Percentiles rank a stretch among this genome's conserved stretches.
Evolutionary conservation across 2,888 invertebrate genomes (phyloP).

Genomic region (Drosophila diplacantha): DNA sequence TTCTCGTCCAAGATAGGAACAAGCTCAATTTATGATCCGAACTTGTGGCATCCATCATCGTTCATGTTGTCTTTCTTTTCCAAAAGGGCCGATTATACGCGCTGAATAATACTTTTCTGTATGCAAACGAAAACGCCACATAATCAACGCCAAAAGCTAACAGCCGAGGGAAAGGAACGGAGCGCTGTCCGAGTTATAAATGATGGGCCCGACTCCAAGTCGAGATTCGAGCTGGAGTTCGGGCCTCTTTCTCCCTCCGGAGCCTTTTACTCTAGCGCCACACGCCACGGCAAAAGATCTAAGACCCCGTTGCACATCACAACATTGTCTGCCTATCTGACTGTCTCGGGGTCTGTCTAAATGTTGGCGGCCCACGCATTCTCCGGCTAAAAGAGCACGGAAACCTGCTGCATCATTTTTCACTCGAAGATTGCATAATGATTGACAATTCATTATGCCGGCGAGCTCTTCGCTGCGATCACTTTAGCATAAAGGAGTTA

Average conservation of each 20-base stretch:
- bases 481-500: conserved; percentile 14
- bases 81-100: conserved; percentile 45
- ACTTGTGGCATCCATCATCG: conserved; percentile 55
- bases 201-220: conserved; percentile 45
- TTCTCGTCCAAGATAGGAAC: conserved; percentile 13
- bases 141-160: conserved; percentile 20
- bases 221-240: conserved; percentile 15
- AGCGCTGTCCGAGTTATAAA: conserved; percentile 58
- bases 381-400: conserved; percentile 18
- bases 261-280: conserved; percentile 60
- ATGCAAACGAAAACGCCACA: conserved; percentile 45
- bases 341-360: conserved; percentile 48
- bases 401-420: conserved; percentile 71
- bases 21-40: conserved; percentile 50
- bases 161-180: conserved; percentile 26
- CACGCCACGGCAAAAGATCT: conserved; percentile 70
- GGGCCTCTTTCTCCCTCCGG: conserved; percentile 36
- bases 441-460: conserved; percentile 70
- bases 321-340: conserved; percentile 21
- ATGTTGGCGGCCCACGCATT: conserved; percentile 64
- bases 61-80: conserved; percentile 27
- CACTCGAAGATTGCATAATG: conserved; percentile 71
- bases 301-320: conserved; percentile 49
- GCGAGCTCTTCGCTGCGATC: conserved; percentile 30
- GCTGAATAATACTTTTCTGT: conserved; percentile 33